Evolutionary conservation across 2,888 invertebrate species (phyloP).

Genomic region (Diadromus collaris): DNA sequence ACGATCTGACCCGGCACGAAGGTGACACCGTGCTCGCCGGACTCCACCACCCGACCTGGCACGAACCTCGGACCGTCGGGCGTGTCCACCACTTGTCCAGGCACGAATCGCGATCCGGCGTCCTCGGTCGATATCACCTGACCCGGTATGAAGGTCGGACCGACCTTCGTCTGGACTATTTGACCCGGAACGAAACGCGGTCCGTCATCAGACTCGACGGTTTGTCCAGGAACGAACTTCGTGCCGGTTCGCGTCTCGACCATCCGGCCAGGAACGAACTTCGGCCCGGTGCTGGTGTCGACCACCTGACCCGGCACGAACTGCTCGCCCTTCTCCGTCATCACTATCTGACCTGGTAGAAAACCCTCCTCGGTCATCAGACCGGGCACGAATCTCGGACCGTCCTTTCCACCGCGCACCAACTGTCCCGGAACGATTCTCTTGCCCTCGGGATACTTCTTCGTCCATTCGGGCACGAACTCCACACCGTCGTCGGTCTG

Average conservation of each 20-base stretch:
- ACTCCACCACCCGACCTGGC: slow-evolving; percentile 81
- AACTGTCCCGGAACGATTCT: slow-evolving; percentile 84
- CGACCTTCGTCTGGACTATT: slow-evolving; percentile 88
- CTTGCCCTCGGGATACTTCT: slow-evolving; percentile 81
- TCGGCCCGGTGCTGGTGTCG: slow-evolving; percentile 85
- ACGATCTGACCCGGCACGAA: slow-evolving; percentile 81
- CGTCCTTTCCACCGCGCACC: slow-evolving; percentile 83
- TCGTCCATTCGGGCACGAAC: slow-evolving; percentile 83
- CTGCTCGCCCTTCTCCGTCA: slow-evolving; percentile 86
- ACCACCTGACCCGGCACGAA: slow-evolving; percentile 88
- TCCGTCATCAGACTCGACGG: slow-evolving; percentile 86
- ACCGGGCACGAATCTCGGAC: slow-evolving; percentile 86
- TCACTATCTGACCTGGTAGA: slow-evolving; percentile 86
- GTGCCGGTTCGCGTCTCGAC: slow-evolving; percentile 86
- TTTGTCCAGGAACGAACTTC: slow-evolving; percentile 88
- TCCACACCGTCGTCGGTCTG: slow-evolving; percentile 85
- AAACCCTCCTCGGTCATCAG: slow-evolving; percentile 86
- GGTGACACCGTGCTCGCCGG: slow-evolving; percentile 79
- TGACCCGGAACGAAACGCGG: slow-evolving; percentile 90
- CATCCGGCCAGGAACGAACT: slow-evolving; percentile 90
- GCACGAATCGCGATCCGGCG: slow-evolving; percentile 81
- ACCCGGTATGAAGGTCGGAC: slow-evolving; percentile 89
- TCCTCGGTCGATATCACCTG: slow-evolving; percentile 86
- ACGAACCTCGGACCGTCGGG: slow-evolving; percentile 86
- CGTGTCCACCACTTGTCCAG: slow-evolving; percentile 88